Evolutionary conservation across 2,888 invertebrate species (phyloP).

Genomic region (Polydesmus complanatus): DNA sequence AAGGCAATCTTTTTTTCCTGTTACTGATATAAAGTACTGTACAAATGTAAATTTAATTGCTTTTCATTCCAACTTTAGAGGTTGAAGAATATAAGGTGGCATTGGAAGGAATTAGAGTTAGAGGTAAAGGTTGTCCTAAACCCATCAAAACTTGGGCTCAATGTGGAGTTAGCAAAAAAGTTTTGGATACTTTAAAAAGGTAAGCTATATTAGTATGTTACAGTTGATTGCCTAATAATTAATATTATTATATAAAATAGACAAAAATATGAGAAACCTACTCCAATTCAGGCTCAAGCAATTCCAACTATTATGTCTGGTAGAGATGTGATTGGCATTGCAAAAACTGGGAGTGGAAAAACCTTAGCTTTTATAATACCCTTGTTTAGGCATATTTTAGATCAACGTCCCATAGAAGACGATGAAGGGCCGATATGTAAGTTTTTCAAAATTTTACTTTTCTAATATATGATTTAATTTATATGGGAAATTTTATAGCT

Average conservation of each 20-base stretch:
- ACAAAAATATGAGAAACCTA: slow-evolving; percentile 78
- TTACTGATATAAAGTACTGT: not conserved
- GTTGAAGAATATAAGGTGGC: slow-evolving; percentile 44
- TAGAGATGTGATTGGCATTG: slow-evolving; percentile 93
- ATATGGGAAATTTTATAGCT: slow-evolving; percentile 38
- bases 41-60: not conserved
- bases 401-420: slow-evolving; percentile 85
- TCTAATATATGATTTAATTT: not conserved
- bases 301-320: slow-evolving; percentile 89
- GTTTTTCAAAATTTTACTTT: not conserved
- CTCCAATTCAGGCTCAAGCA: slow-evolving; percentile 96
- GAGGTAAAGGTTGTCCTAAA: slow-evolving; percentile 93
- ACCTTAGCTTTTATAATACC: slow-evolving; percentile 94
- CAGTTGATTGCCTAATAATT: not conserved
- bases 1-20: slow-evolving; percentile 35
- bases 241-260: slow-evolving; percentile 23
- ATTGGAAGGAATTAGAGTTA: slow-evolving; percentile 86
- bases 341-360: slow-evolving; percentile 98
- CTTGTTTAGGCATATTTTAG: slow-evolving; percentile 91
- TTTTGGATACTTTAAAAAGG: slow-evolving; percentile 80
- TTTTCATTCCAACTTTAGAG: slow-evolving; percentile 26
- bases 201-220: slow-evolving; percentile 38
- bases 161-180: slow-evolving; percentile 90
- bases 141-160: slow-evolving; percentile 94
- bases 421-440: slow-evolving; percentile 83